These are phyloP conservation scores for Saguinus imperator DNA, from an alignment of 2,113 vertebrate genomes.

Conservation along the genomic window DNA sequence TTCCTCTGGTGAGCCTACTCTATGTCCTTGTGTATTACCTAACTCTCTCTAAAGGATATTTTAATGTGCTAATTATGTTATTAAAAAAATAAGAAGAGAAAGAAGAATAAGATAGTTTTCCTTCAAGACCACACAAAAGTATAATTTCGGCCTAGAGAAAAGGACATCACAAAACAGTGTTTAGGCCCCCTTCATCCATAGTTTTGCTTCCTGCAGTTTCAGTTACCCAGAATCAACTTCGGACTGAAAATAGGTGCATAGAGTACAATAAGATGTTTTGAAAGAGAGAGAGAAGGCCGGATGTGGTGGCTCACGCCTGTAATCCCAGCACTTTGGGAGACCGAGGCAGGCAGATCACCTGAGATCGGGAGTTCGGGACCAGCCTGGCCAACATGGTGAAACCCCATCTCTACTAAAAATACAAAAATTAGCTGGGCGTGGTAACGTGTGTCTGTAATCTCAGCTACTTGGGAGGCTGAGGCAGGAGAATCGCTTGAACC, in stretches of 20 bases:
- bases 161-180: slow-evolving; percentile 9
- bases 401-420: too few relatives aligned
- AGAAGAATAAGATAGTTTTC: neutral
- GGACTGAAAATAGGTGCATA: neutral
- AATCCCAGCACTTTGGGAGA: too few relatives aligned
- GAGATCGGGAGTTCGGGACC: too few relatives aligned
- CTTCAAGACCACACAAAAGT: neutral
- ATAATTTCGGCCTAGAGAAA: neutral
- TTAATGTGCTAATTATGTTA: neutral
- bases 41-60: neutral
- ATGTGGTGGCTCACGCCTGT: accelerated
- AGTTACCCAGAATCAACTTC: neutral
- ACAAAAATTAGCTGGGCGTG: too few relatives aligned
- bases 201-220: neutral
- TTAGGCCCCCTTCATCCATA: neutral
- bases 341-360: too few relatives aligned
- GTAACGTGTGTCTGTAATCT: too few relatives aligned
- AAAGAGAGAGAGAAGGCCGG: neutral
- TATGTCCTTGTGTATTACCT: neutral
- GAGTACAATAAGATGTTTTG: neutral
- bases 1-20: neutral
- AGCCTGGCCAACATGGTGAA: too few relatives aligned
- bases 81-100: neutral
- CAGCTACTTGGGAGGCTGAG: too few relatives aligned
- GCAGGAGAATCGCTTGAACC: too few relatives aligned